Base-by-base conservation (phyloP, 1,140 invertebrate species). In the Littorina saxatilis region DNA sequence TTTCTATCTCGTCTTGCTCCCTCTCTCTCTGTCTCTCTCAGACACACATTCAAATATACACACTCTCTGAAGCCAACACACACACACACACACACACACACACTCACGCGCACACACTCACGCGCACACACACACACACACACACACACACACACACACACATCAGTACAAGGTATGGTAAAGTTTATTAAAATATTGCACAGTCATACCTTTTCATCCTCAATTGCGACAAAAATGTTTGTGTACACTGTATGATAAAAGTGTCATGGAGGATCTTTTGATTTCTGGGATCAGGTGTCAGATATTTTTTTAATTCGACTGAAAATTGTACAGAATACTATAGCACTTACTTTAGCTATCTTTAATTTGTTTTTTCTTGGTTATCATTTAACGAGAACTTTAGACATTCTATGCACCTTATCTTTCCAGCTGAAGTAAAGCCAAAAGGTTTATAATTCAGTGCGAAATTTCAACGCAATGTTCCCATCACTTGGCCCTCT, bases 121-220 rank as follows among this genome's bases (percentile, higher is more conserved):
- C 55, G n/a, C 55, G n/a, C 55, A 23, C 55, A 58, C 55, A 58
- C 55, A 58, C 55, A 58, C 55, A 58, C 55, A 58, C 55, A 58
- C 55, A 58, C 55, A 58, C 55, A 58, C 55, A 58, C 55, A 58
- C 55, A 58, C 23, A 11, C 7, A 7, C 23, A 23, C 7, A 58
- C 55, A 23, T 23, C 9, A 17, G n/a, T 58, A 11, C 9, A 17
- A 58, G n/a, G 55, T 17, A 17, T 58, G 15, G 15, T 58, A 58
- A 58, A 58, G 9, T 58, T 23, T 58, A 27, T 4, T 58, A 58
- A 20, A 23, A 27, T 23, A 58, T 58, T 58, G 55, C n/a, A 58
- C 55, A 58, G 9, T 17, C 15, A 23, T 27, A 23, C 15, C 55
- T 23, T 17, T 58, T 15, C 4, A 23, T 4, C 15, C 7, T 23